Conservation (phyloP, 2,113 vertebrate genomes). For the Sinocyclocheilus maitianheensis region DNA sequence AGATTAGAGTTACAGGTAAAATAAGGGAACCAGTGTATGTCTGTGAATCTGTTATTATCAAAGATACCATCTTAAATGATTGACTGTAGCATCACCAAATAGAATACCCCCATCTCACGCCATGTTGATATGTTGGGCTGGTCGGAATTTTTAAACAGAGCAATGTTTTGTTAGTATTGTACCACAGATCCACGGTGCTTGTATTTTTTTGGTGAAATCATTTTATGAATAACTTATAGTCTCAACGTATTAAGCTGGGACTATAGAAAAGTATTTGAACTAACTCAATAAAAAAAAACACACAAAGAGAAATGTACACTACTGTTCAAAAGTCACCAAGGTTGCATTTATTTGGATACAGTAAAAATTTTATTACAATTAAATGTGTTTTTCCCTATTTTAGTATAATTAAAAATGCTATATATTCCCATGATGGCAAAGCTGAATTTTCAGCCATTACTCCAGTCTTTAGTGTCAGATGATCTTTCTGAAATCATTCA, state of each 20-base stretch:
- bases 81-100: not conserved
- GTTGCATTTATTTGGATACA: too few relatives aligned
- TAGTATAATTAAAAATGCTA: too few relatives aligned
- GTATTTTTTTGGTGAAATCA: not conserved
- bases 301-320: too few relatives aligned
- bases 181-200: not conserved
- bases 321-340: too few relatives aligned
- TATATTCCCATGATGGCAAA: not conserved
- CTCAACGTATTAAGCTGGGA: not conserved
- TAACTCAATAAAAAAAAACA: too few relatives aligned
- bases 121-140: not conserved
- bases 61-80: not conserved
- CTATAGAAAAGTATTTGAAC: not conserved
- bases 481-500: not conserved
- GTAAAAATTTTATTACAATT: too few relatives aligned
- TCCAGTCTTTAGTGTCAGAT: too few relatives aligned
- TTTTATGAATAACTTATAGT: not conserved
- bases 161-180: not conserved
- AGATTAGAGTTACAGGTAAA: constrained; percentile 85
- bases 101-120: not conserved
- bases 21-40: not conserved
- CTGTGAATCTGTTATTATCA: not conserved
- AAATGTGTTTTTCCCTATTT: too few relatives aligned
- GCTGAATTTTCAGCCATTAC: not conserved
- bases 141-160: not conserved